These are phyloP conservation scores for Sebastes aleutianus DNA, from an alignment of 2,797 vertebrate species.

Conservation along the genomic window DNA sequence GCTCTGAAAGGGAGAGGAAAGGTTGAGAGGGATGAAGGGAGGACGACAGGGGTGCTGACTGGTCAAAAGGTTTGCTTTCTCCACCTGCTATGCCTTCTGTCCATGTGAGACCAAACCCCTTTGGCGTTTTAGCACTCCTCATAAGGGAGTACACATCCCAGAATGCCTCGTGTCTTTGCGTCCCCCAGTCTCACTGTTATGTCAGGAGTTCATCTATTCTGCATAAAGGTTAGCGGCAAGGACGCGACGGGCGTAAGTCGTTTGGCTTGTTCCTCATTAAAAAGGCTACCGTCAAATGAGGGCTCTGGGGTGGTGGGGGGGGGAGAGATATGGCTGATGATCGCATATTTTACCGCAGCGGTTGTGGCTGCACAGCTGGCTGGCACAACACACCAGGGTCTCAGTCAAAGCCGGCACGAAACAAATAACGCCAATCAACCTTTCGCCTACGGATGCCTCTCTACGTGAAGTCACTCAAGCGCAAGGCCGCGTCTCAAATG, in stretches of 20 bases:
- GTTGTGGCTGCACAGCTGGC: slow-evolving; percentile 55
- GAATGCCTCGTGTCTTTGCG: slow-evolving; percentile 28
- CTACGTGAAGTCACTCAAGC: slow-evolving; percentile 10
- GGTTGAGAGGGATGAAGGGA: slow-evolving; percentile 35
- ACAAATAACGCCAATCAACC: slow-evolving; percentile 71
- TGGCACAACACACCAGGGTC: slow-evolving; percentile 47
- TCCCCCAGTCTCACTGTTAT: slow-evolving; percentile 43
- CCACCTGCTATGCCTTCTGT: slow-evolving; percentile 72
- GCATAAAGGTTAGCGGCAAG: slow-evolving; percentile 84
- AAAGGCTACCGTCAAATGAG: slow-evolving; percentile 68
- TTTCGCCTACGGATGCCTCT: slow-evolving; percentile 52
- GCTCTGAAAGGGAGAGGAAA: slow-evolving; percentile 21
- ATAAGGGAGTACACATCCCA: slow-evolving; percentile 32
- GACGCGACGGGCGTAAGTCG: slow-evolving; percentile 61
- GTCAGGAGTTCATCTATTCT: slow-evolving; percentile 77
- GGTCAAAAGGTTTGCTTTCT: slow-evolving; percentile 60
- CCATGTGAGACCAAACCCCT: slow-evolving; percentile 45
- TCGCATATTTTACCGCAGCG: slow-evolving; percentile 74
- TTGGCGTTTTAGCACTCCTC: slow-evolving; percentile 45
- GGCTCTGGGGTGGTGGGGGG: slow-evolving; percentile 27
- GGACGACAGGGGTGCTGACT: slow-evolving; percentile 56
- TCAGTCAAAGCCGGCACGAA: slow-evolving; percentile 61
- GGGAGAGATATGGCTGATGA: slow-evolving; percentile 68
- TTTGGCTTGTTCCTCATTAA: slow-evolving; percentile 75
- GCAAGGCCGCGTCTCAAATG: slow-evolving; percentile 4